Conservation (phyloP, 2,888 invertebrate species). For the Cosmia trapezina region DNA sequence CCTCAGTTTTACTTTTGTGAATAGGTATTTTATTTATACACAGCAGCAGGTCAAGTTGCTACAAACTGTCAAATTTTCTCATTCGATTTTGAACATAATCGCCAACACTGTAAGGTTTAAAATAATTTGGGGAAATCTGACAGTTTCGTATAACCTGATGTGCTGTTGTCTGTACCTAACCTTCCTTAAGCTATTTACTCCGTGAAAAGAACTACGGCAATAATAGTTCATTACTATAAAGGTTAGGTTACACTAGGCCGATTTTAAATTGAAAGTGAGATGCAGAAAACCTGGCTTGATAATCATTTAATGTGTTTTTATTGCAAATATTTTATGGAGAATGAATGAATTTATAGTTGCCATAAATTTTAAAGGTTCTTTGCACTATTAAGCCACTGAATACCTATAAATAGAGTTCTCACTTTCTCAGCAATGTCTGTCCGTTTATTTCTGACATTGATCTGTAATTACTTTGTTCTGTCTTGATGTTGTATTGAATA, state of each 20-base stretch:
- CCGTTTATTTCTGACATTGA: conserved; percentile 1
- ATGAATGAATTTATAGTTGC: conserved; percentile 24
- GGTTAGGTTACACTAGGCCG: conserved; percentile 17
- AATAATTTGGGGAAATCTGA: too few relatives aligned
- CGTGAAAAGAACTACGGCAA: conserved; percentile 3
- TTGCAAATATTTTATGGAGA: conserved; percentile 20
- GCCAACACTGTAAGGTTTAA: too few relatives aligned
- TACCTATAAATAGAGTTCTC: background rate
- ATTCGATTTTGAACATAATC: too few relatives aligned
- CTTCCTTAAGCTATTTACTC: background rate
- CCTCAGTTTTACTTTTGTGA: background rate
- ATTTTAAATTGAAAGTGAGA: conserved; percentile 40
- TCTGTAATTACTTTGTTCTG: background rate
- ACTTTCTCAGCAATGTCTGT: background rate
- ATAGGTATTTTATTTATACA: background rate
- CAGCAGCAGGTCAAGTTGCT: too few relatives aligned
- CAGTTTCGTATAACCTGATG: too few relatives aligned
- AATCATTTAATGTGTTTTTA: conserved; percentile 32
- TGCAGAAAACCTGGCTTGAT: conserved; percentile 19
- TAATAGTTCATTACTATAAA: conserved; percentile 39
- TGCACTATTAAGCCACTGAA: background rate
- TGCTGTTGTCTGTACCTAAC: too few relatives aligned
- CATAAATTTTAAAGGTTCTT: conserved; percentile 23
- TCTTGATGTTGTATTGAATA: conserved; percentile 8
- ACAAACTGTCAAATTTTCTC: too few relatives aligned